Base-by-base conservation (phyloP, 2,888 invertebrate genomes). In the Cartodere bifasciata region DNA sequence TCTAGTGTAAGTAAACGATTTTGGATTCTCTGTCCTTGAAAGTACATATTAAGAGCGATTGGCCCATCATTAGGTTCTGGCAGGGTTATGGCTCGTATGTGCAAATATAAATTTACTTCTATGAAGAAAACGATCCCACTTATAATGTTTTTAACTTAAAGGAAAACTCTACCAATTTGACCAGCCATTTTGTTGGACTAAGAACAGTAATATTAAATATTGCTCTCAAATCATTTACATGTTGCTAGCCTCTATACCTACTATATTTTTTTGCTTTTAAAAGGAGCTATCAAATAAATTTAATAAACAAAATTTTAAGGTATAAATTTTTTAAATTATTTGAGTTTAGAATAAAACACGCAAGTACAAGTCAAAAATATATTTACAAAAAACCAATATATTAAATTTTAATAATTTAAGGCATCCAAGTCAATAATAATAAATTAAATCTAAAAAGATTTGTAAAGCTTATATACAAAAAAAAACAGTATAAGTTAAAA, bases 371-470 rank as follows among this genome's bases (percentile, higher is more conserved):
- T 34, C 22, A 31, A 31, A 31, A 23, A 29, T 30, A 29, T 34
- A 31, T 31, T 35, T 35, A 31, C 30, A 26, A 35, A 31, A 32
- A 29, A 35, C 23, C 31, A 47, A 51, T 52, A 52, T 52, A 54
- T 53, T 52, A 51, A 44, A 46, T 44, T 44, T 50, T 44, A 46
- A 50, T 50, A 51, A 51, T 46, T 52, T 50, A 52, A 50, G 49
- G 49, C 49, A 48, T 35, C 28, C n/a, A 31, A 35, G 31, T 27
- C 14, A 35, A 31, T 23, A 13, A 35, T 35, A 30, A 30, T 31
- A 31, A 17, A 28, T 27, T 7, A 7, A 7, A 6, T 20, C 20
- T 20, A 20, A 20, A 6, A 20, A 20, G 7, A 20, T 7, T 20
- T 20, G n/a, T 20, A 20, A 20, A 23, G 3, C 22, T 24, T 27